These are phyloP conservation scores for Synanthedon tipuliformis DNA, from an alignment of 2,888 invertebrate genomes.

Conservation along the genomic window DNA sequence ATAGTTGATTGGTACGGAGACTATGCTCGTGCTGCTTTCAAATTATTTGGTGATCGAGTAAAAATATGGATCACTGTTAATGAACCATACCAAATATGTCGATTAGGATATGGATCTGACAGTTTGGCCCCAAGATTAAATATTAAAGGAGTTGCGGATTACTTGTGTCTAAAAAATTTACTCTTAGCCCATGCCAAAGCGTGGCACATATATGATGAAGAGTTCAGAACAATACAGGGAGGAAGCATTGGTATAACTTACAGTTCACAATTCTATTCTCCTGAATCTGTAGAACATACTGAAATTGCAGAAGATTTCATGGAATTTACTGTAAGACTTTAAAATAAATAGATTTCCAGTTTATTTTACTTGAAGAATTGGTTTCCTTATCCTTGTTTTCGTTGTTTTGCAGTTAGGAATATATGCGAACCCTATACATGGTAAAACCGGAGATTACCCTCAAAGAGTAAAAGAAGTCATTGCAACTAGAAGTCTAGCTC, in stretches of 20 bases:
- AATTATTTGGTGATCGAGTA: slow-evolving; percentile 41
- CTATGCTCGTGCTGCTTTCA: too few relatives aligned
- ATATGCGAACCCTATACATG: slow-evolving; percentile 65
- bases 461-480: slow-evolving; percentile 67
- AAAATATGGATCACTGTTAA: slow-evolving; percentile 64
- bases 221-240: slow-evolving; percentile 12
- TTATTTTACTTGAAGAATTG: not conserved
- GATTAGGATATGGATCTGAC: slow-evolving; percentile 17
- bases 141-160: slow-evolving; percentile 41
- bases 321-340: slow-evolving; percentile 48
- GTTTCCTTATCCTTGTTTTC: not conserved
- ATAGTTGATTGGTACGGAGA: slow-evolving; percentile 60
- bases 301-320: slow-evolving; percentile 56
- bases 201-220: slow-evolving; percentile 15
- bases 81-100: slow-evolving; percentile 38
- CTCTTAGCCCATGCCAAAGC: slow-evolving; percentile 15
- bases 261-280: slow-evolving; percentile 37
- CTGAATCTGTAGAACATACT: slow-evolving; percentile 47
- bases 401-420: slow-evolving; percentile 54
- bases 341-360: too few relatives aligned
- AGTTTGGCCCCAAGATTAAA: slow-evolving; percentile 10
- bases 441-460: slow-evolving; percentile 71
- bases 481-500: slow-evolving; percentile 61
- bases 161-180: slow-evolving; percentile 33
- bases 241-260: slow-evolving; percentile 12